These are phyloP conservation scores for Triplophysa bombifrons DNA, from an alignment of 2,797 vertebrate species.

Conservation along the genomic window DNA sequence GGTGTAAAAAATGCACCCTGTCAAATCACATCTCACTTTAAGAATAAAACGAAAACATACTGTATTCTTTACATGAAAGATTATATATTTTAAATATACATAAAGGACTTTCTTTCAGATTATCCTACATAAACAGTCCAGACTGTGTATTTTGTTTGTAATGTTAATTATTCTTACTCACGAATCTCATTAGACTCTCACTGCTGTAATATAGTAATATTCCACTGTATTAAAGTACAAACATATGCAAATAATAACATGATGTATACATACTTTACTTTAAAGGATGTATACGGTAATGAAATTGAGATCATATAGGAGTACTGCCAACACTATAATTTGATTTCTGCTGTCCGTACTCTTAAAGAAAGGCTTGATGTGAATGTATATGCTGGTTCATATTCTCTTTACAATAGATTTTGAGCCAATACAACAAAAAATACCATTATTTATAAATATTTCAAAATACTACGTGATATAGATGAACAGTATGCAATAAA, in stretches of 20 bases:
- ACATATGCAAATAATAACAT: neutral
- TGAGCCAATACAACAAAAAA: constrained; percentile 58
- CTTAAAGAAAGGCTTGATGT: neutral
- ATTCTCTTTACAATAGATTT: constrained; percentile 41
- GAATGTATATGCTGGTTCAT: neutral
- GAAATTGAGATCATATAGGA: neutral
- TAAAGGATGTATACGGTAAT: neutral
- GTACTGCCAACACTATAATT: neutral
- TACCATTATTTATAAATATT: neutral
- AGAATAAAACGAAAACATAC: neutral
- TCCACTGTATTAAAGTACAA: neutral
- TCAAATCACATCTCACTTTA: neutral
- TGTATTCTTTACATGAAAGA: no score
- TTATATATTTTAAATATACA: neutral
- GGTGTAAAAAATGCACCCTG: neutral
- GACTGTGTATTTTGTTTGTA: neutral
- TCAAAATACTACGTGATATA: no score
- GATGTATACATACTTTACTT: constrained; percentile 59
- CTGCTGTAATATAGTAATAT: no score
- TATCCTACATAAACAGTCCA: no score
- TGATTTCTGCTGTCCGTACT: neutral
- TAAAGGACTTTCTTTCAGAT: no score
- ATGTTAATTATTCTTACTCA: neutral
- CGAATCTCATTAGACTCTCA: no score
- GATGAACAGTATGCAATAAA: no score